phyloP scores from a whole-genome alignment of 2,888 invertebrate genomes.

The Tipula vernalis region DNA sequence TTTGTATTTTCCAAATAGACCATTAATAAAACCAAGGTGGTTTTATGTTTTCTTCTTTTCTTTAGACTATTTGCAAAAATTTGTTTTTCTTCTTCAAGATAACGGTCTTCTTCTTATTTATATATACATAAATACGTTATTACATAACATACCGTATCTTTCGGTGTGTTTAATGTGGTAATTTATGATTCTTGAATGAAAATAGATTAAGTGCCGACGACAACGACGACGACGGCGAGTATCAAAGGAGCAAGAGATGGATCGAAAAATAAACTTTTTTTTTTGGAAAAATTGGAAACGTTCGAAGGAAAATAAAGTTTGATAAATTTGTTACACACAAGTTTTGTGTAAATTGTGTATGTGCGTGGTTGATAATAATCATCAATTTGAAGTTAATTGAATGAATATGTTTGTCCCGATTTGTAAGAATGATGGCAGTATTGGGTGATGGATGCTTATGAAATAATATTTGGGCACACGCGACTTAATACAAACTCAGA shows the following conservation, averaged over 20 bases:
- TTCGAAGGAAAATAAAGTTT: neutral
- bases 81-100: neutral
- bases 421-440: neutral
- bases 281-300: neutral
- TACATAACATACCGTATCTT: neutral
- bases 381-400: neutral
- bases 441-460: neutral
- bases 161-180: neutral
- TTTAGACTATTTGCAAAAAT: neutral
- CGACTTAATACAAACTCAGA: neutral
- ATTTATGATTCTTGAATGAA: neutral
- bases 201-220: neutral
- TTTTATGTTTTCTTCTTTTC: neutral
- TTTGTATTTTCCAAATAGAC: neutral
- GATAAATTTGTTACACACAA: neutral
- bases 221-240: too few species aligned
- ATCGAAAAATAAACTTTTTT: neutral
- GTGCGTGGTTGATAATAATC: neutral
- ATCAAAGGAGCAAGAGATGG: neutral
- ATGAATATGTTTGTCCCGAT: neutral
- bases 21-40: slow-evolving; percentile 4
- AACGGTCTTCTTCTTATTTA: neutral
- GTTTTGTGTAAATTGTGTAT: neutral
- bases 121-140: neutral
- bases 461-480: neutral